Base-by-base conservation (phyloP, 2,888 invertebrate species). In the Nomada ferruginata region DNA sequence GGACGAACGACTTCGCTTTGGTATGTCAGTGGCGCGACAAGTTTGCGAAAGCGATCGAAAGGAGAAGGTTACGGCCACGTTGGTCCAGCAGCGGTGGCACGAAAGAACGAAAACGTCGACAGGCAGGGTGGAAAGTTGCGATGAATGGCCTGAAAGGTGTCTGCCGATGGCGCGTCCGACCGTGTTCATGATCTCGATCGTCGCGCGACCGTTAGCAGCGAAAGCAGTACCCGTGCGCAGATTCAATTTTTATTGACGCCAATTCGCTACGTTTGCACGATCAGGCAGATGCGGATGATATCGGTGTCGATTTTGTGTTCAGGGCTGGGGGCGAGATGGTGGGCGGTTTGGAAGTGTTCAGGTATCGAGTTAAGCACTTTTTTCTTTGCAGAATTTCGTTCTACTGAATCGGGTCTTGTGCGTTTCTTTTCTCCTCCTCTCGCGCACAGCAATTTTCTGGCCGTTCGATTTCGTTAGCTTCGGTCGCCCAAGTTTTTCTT, bases 101-200 rank as follows among this genome's bases (percentile, higher is more conserved):
- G 50, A 42, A 5, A 47, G 18, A 0, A 10, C 36, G 36, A 36
- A 7, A 15, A 63, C 18, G 26, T 23, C 44, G 23, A 52, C 68
- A 18, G 44, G n/a, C 59, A 65, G n/a, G 57, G 36, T 63, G 57
- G 50, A 64, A 53, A 53, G 47, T 73, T 47, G 47, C 68, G 78
- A 61, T 52, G n/a, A 82, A 72, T 63, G 70, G 68, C 23, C 79
- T 61, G 52, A 60, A 77, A 76, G 47, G 76, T 86, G 86, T 86
- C 86, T 86, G 84, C 86, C 86, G 84, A 86, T 86, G 86, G 86
- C 82, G 79, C 84, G 76, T 76, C 53, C 59, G 42, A 72, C 60
- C 77, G 77, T 42, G 85, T 77, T 68, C 57, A 77, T 10, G 63
- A 20, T 42, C 11, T 11, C 53, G 29, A 74, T 74, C 61, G 23